Evolutionary conservation across 92 coral and sea anemone genomes (phyloP), one percentile per base, ranked within the genome.

Genomic region (Pocillopora grandis): DNA sequence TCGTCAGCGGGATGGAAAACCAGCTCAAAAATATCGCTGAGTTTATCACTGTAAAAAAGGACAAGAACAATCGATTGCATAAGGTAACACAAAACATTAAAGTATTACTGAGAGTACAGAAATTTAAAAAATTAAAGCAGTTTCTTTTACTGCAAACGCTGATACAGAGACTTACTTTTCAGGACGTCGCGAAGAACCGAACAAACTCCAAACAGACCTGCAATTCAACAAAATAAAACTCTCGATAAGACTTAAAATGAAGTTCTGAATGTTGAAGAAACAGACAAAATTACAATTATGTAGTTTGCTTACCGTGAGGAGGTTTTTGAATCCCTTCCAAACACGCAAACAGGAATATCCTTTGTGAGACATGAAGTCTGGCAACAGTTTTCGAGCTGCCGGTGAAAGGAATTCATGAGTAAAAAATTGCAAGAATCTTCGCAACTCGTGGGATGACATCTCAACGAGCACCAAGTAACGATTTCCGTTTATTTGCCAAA

Each of bases 141-240:
- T 7, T 42, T 3, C 52, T 0, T 42, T 0, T 0, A 42, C 52
- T 3, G 52, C 52, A 7, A 3, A 86, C 48, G 16, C 49, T 67
- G 65, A 58, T 77, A 23, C 18, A 19, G n/a, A 11, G 10, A 80
- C 84, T 67, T 42, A 89, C 93, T 86, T 87, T 76, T 90, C 95
- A 31, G 88, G 91, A 73, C 85, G 90, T 62, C 75, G 83, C 79
- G 95, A 67, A n/a, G 85, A 89, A 37, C 91, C 76, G 62, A 96
- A 80, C 37, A 96, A 75, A 75, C 91, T 90, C 98, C 98, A 96
- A 58, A 94, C 88, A 19, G 98, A 96, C 88, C 98, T 96, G 83
- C 63, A 80, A 84, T 58, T 11, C 17, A n/a, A 2, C 63, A 55
- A 62, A 16, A 20, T 17, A 69, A 10, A 20, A 35, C 42, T 27